A percentile compares a stretch with the other conserved stretches of the same genome.
Evolutionary conservation across 1,140 invertebrate genomes (phyloP).

Genomic region (Idris sp.): DNA sequence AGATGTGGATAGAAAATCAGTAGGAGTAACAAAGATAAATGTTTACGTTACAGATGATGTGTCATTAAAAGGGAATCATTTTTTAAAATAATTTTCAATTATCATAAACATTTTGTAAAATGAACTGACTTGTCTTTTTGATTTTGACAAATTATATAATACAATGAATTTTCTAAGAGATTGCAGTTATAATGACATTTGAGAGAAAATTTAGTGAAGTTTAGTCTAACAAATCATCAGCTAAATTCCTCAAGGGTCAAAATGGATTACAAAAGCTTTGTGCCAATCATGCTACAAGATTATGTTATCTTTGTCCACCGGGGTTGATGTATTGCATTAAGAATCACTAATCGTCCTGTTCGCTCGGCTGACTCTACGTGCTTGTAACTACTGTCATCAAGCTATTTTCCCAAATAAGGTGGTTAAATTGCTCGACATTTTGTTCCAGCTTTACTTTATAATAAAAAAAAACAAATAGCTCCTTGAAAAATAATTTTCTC

Average conservation of each 20-base stretch:
- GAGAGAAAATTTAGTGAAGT: slow-evolving; percentile 31
- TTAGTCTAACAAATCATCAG: slow-evolving; percentile 49
- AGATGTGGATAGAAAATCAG: slow-evolving; percentile 26
- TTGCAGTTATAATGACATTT: slow-evolving; percentile 33
- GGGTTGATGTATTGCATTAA: slow-evolving; percentile 55
- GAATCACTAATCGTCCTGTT: slow-evolving; percentile 54
- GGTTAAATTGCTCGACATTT: too few species aligned
- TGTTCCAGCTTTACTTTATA: too few species aligned
- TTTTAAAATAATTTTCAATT: too few species aligned
- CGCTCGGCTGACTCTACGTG: slow-evolving; percentile 50
- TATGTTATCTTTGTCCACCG: slow-evolving; percentile 60
- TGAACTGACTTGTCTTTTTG: slow-evolving; percentile 26
- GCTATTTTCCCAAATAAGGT: slow-evolving; percentile 24
- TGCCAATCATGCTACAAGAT: slow-evolving; percentile 64
- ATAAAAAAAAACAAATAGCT: too few species aligned
- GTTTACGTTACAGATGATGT: too few species aligned
- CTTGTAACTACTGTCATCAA: slow-evolving; percentile 52
- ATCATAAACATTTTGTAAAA: too few species aligned
- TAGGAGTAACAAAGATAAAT: slow-evolving; percentile 38
- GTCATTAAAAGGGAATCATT: too few species aligned
- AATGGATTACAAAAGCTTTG: slow-evolving; percentile 66
- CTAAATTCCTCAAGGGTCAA: slow-evolving; percentile 46
- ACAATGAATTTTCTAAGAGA: slow-evolving; percentile 29
- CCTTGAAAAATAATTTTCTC: too few species aligned
- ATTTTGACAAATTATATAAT: slow-evolving; percentile 20